phyloP scores from a whole-genome alignment of 2,888 invertebrate genomes.

The Rotaria macrura region DNA sequence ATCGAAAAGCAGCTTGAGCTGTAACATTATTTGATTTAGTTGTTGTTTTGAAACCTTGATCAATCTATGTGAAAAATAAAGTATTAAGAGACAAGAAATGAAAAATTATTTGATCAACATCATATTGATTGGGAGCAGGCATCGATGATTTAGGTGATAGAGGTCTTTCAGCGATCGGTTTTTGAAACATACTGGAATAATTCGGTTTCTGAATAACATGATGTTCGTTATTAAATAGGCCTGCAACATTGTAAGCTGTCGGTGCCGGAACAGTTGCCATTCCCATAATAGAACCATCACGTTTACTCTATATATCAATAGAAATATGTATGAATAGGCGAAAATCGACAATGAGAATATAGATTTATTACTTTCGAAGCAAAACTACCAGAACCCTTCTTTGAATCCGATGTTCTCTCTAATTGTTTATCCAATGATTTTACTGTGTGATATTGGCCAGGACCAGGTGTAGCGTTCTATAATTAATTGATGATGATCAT shows the following conservation, averaged over 20 bases:
- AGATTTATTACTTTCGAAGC: slow-evolving; percentile 42
- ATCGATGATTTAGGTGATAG: slow-evolving; percentile 35
- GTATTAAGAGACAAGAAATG: not conserved
- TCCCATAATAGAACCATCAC: slow-evolving; percentile 43
- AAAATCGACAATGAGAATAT: not conserved
- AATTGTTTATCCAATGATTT: slow-evolving; percentile 36
- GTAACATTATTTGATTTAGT: slow-evolving; percentile 43
- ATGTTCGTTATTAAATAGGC: not conserved
- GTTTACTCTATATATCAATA: slow-evolving; percentile 37
- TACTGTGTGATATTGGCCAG: slow-evolving; percentile 43
- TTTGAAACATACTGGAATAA: slow-evolving; percentile 42
- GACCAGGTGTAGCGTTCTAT: slow-evolving; percentile 47
- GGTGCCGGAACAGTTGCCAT: slow-evolving; percentile 36
- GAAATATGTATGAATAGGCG: not conserved
- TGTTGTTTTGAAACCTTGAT: not conserved
- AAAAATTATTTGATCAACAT: slow-evolving; percentile 38
- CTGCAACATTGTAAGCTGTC: slow-evolving; percentile 15
- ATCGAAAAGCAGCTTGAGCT: slow-evolving; percentile 46
- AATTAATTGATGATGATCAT: not conserved
- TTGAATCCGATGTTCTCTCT: slow-evolving; percentile 42
- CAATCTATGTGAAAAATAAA: not conserved
- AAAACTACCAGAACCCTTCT: slow-evolving; percentile 48
- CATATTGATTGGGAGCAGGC: slow-evolving; percentile 47
- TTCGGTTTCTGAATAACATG: slow-evolving; percentile 42
- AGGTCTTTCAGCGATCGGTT: slow-evolving; percentile 41